Base-by-base conservation (phyloP, 2,888 invertebrate species). In the Diplazon laetatorius region DNA sequence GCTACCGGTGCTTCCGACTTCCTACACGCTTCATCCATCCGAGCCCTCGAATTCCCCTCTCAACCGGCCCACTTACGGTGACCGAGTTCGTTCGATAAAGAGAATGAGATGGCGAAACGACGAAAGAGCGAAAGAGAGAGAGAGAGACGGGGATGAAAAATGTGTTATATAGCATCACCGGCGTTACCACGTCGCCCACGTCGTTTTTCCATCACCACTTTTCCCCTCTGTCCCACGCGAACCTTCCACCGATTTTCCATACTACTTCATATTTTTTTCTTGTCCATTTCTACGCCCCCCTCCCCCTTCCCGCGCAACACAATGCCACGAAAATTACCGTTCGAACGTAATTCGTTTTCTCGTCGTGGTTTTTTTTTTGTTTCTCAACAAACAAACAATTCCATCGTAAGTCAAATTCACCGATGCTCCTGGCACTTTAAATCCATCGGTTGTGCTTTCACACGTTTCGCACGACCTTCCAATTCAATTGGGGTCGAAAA, bases 21-120 rank as follows among this genome's bases (percentile, higher is more conserved):
- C 60, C 60, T 69, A 68, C 74, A 72, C 57, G 75, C 48, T 78
- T 78, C 65, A 55, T 78, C 78, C 78, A 78, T 78, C 78, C 50
- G 78, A 77, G 62, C 39, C 48, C 65, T 71, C 59, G 70, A 76
- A 71, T 79, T 71, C 72, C 52, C 70, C 77, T 66, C 78, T 77
- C 68, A 70, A 72, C 63, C 82, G 78, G 71, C 80, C 80, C 79
- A 82, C 80, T 80, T 69, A 76, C 80, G 48, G 72, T 78, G 81
- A 82, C 82, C 80, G 84, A 83, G 82, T 82, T 83, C 80, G 83
- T 83, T 82, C 82, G 76, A 84, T 82, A 83, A 80, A 81, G 81
- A 71, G 73, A 81, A 82, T 50, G 77, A 79, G 79, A 72, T 69
- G 73, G 76, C 59, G 76, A 63, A 71, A 60, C 16, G 69, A 60